phyloP scores from a whole-genome alignment of 2,797 vertebrate species.

The Pseudotriccus pelzelni region DNA sequence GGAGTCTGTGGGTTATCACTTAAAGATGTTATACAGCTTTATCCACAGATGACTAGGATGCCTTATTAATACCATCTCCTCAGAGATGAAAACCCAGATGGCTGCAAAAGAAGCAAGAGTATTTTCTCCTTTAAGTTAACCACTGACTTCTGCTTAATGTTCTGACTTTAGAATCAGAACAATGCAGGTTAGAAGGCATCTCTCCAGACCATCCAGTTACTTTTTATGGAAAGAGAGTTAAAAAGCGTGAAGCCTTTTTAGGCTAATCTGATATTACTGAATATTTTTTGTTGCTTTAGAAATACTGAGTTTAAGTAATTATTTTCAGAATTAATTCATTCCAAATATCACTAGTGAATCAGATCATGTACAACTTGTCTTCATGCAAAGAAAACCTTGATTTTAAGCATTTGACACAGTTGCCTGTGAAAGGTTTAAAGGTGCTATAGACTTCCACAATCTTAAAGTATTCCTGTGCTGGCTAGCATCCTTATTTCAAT shows the following conservation, averaged over 20 bases:
- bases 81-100: neutral
- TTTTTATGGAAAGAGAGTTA: neutral
- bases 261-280: neutral
- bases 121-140: neutral
- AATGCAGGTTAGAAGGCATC: neutral
- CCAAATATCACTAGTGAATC: neutral
- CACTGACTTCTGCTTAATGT: too few relatives aligned
- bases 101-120: neutral
- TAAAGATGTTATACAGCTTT: neutral
- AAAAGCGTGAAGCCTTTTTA: neutral
- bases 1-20: neutral
- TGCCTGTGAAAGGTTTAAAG: neutral
- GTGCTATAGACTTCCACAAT: neutral
- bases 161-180: neutral
- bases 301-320: neutral
- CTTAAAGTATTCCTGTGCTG: neutral
- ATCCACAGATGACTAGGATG: neutral
- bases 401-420: neutral
- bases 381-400: neutral
- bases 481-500: neutral
- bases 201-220: neutral
- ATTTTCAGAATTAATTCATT: neutral
- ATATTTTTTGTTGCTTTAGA: neutral
- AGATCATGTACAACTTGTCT: neutral
- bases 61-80: neutral